A percentile compares a stretch with the other conserved stretches of the same genome.
Evolutionary conservation across 92 coral and sea anemone genomes (phyloP).

Genomic region (Heteractis magnifica): DNA sequence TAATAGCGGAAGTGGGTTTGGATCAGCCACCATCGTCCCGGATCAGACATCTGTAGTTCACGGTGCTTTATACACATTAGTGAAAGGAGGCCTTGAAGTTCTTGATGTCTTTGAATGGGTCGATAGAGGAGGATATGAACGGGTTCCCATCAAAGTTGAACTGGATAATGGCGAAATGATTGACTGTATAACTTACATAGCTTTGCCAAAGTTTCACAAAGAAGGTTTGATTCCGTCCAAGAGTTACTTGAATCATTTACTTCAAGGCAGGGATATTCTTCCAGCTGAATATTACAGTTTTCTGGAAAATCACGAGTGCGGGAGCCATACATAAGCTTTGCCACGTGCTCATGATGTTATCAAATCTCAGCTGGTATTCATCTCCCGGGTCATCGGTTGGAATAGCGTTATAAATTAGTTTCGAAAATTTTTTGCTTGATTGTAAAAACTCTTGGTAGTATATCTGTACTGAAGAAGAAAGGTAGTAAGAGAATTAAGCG

Average conservation of each 20-base stretch:
- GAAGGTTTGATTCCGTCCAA: conserved; percentile 61
- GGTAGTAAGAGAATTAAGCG: neutral
- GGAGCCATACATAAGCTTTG: neutral
- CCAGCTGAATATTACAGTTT: conserved; percentile 53
- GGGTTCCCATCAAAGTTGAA: conserved; percentile 49
- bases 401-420: neutral
- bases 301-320: conserved; percentile 55
- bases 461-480: neutral
- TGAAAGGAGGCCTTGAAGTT: conserved; percentile 68
- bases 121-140: conserved; percentile 55
- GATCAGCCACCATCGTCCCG: conserved; percentile 54
- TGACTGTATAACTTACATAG: conserved; percentile 60
- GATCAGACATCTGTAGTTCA: conserved; percentile 54
- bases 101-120: conserved; percentile 77
- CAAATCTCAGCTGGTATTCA: neutral
- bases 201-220: conserved; percentile 40
- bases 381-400: too few species aligned
- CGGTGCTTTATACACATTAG: conserved; percentile 70
- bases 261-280: conserved; percentile 64
- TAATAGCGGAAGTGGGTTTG: conserved; percentile 52
- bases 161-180: conserved; percentile 36
- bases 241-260: conserved; percentile 58
- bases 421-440: neutral
- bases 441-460: neutral
- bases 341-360: neutral